Base-by-base conservation (phyloP, 2,888 invertebrate species). In the Chymomyza amoena region DNA sequence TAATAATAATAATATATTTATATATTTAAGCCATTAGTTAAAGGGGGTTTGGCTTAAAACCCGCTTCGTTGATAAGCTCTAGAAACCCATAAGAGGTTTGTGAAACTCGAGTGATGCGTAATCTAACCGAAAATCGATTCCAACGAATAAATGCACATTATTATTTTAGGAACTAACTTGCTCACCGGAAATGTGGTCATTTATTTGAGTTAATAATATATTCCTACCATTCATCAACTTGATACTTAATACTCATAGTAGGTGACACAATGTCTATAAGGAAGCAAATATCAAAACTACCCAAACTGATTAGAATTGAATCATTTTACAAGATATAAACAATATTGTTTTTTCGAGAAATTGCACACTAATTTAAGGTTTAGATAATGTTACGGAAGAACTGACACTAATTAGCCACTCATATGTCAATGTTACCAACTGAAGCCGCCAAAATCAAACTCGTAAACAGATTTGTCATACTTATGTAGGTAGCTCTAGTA, bases 241-340 rank as follows among this genome's bases (percentile, higher is more conserved):
- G 7, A 45, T 13, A 45, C 13, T 2, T 9, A 39, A 6, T 45
- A 45, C 39, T 45, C 39, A 13, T 45, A 54, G 7, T 50, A 15
- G 84, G 84, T 83, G 84, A 83, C 83, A 87, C 69, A 76, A 84
- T 83, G 83, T 83, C 83, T 83, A 83, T 83, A 79, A 84, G 76
- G 69, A 84, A 83, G 70, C 60, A n/a, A 25, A 25, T 2, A 25
- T 25, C 25, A 25, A 39, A 18, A 51, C 18, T 54, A 45, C 25
- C 25, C 9, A 18, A 64, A 64, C 15, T 81, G 78, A 74, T 74
- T 79, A 79, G 74, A 83, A 81, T 79, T 83, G 87, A 84, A 81
- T 83, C 87, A 83, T 61, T 66, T 72, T 57, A 63, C 64, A 69
- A 69, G 65, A 67, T 59, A 69, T 63, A 64, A 68, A 61, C 61